These are phyloP conservation scores for Neodiprion lecontei DNA, from an alignment of 1,140 invertebrate species.

Conservation along the genomic window DNA sequence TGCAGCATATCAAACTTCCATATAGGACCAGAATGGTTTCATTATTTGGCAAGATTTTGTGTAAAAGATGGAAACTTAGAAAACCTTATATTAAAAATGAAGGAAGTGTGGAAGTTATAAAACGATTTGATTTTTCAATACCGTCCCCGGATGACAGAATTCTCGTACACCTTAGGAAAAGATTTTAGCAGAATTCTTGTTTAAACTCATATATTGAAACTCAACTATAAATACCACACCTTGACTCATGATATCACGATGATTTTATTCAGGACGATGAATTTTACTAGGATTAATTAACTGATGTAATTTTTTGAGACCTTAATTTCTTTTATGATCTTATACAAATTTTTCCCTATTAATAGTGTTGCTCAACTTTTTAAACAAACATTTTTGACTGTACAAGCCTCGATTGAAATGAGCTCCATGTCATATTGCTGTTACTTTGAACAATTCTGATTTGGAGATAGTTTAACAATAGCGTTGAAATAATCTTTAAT, in stretches of 20 bases:
- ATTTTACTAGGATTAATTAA: too few relatives aligned
- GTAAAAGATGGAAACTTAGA: constrained; percentile 46
- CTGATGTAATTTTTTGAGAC: not conserved
- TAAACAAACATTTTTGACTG: too few relatives aligned
- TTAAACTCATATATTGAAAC: constrained; percentile 15
- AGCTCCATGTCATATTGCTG: too few relatives aligned
- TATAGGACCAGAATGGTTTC: constrained; percentile 47
- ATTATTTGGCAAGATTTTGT: constrained; percentile 62
- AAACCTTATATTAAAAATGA: constrained; percentile 33
- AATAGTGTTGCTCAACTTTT: too few relatives aligned
- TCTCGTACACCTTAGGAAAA: constrained; percentile 40
- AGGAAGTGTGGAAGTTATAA: constrained; percentile 31
- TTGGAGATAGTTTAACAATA: too few relatives aligned
- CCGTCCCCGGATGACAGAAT: constrained; percentile 69
- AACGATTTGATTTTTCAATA: constrained; percentile 65
- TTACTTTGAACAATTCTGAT: too few relatives aligned
- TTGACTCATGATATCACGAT: not conserved
- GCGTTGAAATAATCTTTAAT: too few relatives aligned
- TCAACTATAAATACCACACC: constrained; percentile 5
- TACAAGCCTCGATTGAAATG: too few relatives aligned
- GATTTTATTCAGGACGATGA: too few relatives aligned
- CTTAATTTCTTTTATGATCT: not conserved
- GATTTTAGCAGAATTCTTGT: constrained; percentile 17
- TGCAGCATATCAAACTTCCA: constrained; percentile 30
- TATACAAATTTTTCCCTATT: too few relatives aligned